Evolutionary conservation across 2,113 vertebrate genomes (phyloP).

Genomic region (Solenodon paradoxus): DNA sequence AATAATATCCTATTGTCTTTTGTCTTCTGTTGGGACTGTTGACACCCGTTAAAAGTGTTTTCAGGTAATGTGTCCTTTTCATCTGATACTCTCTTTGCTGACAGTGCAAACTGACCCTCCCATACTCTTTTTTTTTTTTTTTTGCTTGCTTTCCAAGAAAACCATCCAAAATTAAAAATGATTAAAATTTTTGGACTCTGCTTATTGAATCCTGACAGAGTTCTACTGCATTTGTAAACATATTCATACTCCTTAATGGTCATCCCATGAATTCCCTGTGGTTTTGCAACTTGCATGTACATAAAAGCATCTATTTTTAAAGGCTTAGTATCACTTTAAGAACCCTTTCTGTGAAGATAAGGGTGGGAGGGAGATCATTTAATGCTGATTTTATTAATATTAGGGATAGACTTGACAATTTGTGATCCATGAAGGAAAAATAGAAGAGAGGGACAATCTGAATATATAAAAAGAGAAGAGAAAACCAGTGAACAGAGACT

Average conservation of each 20-base stretch:
- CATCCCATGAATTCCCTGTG: background rate
- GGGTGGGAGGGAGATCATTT: background rate
- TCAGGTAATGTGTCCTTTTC: background rate
- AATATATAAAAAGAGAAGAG: background rate
- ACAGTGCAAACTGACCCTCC: background rate
- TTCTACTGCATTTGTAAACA: background rate
- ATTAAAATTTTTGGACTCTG: background rate
- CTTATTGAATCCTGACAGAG: conserved; percentile 23
- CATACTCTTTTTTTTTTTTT: conserved; percentile 8
- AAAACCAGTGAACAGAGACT: background rate
- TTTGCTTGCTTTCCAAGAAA: background rate
- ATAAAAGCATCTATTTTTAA: background rate
- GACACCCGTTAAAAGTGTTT: background rate
- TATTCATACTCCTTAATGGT: background rate
- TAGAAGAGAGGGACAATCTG: background rate
- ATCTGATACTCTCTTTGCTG: background rate
- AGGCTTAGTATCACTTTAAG: background rate
- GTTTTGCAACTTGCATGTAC: background rate
- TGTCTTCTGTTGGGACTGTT: background rate
- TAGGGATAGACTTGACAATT: background rate
- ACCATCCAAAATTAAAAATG: conserved; percentile 2
- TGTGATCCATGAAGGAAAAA: conserved; percentile 18
- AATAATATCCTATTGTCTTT: background rate
- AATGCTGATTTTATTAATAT: background rate
- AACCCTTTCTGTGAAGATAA: background rate